phyloP scores from a whole-genome alignment of 2,113 vertebrate genomes.

The Podarcis raffonei region DNA sequence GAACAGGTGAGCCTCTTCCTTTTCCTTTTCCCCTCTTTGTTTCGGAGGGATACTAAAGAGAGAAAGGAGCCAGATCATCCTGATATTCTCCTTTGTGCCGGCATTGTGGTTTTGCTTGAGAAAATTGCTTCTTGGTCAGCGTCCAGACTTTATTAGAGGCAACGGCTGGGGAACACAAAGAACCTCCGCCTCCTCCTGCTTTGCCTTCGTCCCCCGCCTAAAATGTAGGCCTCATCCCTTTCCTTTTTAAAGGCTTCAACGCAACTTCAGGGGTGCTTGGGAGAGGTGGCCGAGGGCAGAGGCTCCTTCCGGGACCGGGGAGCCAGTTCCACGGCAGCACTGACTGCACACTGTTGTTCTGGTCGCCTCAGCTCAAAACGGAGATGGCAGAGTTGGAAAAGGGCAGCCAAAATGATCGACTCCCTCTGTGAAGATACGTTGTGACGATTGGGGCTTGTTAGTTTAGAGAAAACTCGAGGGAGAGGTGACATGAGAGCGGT shows the following conservation, averaged over 20 bases:
- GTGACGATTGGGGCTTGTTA: too few relatives aligned
- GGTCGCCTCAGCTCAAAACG: too few relatives aligned
- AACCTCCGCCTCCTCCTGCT: fast-evolving
- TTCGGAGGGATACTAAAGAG: conserved; percentile 35
- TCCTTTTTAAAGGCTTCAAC: fast-evolving
- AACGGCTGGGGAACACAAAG: fast-evolving
- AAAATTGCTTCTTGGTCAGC: not conserved
- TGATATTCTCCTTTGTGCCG: conserved; percentile 54
- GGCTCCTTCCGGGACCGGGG: not conserved
- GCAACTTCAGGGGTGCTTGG: conserved; percentile 1
- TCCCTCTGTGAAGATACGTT: too few relatives aligned
- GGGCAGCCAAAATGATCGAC: too few relatives aligned
- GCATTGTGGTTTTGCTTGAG: conserved; percentile 38
- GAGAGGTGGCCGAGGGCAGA: too few relatives aligned
- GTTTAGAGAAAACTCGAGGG: too few relatives aligned
- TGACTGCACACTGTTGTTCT: too few relatives aligned
- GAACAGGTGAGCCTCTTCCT: conserved; percentile 53
- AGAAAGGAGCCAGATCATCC: conserved; percentile 62
- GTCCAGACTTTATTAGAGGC: not conserved
- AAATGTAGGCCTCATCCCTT: not conserved
- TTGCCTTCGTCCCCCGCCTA: fast-evolving
- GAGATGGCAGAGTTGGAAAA: too few relatives aligned
- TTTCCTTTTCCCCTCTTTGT: conserved; percentile 42
- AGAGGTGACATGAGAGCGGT: too few relatives aligned
- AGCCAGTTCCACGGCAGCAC: too few relatives aligned